Base-by-base conservation (phyloP, 2,888 invertebrate species). In the Drosophila prostipennis region DNA sequence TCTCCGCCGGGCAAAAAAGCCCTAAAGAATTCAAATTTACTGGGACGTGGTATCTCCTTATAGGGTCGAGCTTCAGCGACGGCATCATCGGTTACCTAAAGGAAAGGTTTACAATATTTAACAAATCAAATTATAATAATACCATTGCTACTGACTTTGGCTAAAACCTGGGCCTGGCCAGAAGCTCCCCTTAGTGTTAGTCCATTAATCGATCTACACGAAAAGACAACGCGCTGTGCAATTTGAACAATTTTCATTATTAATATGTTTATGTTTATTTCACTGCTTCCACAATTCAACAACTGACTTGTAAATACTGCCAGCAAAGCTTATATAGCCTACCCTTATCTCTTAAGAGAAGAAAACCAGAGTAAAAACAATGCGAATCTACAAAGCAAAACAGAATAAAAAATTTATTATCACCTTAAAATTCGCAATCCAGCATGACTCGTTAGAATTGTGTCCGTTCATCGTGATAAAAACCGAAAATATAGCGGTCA, bases 1-100 rank as follows among this genome's bases (percentile, higher is more conserved):
- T 80, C 74, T 2, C 81, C 81, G 2, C 81, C 87, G 0, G 84
- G 84, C 74, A 86, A 34, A 46, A 81, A 81, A 8, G 72, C 16
- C 3, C 84, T 68, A 6, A 78, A 5, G n/a, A 84, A 73, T 7
- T 58, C 34, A 0, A 68, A 19, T 51, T 68, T 87, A 2, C 55
- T 45, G 1, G 84, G 87, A 0, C 69, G 64, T 1, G 81, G 81
- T 3, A 87, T 6, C 2, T 78, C 72, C 5, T 57, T 48, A n/a
- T 68, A 84, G 0, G 74, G 67, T 0, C 70, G 72, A 8, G n/a
- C 43, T 3, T 52, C 16, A 3, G 3, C 1, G 13, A 13, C 48
- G 6, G 43, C 14, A 53, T 13, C 37, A 5, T 56, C 43, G n/a
- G 13, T 16, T 16, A 5, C 10, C 40, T 40, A 7, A 5, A 11